Evolutionary conservation across 2,888 invertebrate genomes (phyloP).

Genomic region (Andrena praecox): DNA sequence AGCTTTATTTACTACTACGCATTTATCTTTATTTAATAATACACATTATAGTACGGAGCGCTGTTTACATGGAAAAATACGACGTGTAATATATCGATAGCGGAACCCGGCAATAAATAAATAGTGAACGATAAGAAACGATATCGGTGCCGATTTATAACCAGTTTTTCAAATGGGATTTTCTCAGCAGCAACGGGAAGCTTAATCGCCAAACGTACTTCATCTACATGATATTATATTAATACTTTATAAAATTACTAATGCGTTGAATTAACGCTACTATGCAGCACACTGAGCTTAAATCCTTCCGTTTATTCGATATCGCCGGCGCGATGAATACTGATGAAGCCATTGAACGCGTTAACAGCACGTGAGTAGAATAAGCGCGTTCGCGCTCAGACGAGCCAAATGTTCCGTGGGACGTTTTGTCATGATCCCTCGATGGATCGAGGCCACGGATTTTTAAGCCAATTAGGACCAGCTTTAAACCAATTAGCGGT

Average conservation of each 20-base stretch:
- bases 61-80: background rate
- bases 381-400: background rate
- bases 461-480: conserved; percentile 17
- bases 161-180: conserved; percentile 18
- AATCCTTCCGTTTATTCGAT: background rate
- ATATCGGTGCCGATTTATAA: conserved; percentile 1
- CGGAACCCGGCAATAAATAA: conserved; percentile 19
- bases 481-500: conserved; percentile 27
- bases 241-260: background rate
- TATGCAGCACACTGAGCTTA: background rate
- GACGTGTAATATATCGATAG: conserved; percentile 7
- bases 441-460: background rate
- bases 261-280: background rate
- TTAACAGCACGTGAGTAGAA: conserved; percentile 2
- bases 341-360: background rate
- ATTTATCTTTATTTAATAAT: conserved; percentile 39
- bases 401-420: background rate
- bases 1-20: background rate
- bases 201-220: background rate
- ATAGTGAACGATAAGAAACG: conserved; percentile 15
- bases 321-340: too few species aligned
- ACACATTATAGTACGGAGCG: background rate
- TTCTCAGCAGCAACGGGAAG: background rate
- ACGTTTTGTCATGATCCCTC: background rate
- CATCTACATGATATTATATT: background rate